Conservation (phyloP, 2,113 vertebrate genomes). For the Nerophis lumbriciformis region DNA sequence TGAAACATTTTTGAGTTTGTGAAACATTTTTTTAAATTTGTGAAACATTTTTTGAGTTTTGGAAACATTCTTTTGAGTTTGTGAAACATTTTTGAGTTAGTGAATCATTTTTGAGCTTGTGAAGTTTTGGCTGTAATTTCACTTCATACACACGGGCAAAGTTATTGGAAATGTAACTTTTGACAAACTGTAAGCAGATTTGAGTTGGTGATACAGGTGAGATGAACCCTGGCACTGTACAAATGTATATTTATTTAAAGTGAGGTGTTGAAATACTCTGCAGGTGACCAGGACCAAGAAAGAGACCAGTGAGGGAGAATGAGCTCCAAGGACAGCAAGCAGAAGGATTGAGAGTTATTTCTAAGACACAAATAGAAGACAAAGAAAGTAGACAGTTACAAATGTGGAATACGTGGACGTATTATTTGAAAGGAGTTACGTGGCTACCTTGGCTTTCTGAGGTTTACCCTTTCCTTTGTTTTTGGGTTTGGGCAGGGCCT, state of each 20-base stretch:
- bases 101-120: no score
- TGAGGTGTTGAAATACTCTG: not conserved
- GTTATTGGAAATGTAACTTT: no score
- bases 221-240: not conserved
- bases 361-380: not conserved
- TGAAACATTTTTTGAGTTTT: no score
- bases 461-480: conserved; percentile 63
- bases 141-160: no score
- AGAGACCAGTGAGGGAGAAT: not conserved
- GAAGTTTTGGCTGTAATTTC: conserved; percentile 25
- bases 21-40: no score
- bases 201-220: not conserved
- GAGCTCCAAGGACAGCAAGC: not conserved
- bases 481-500: conserved; percentile 65
- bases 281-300: not conserved
- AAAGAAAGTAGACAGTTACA: not conserved
- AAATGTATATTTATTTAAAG: not conserved
- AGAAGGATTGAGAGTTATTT: not conserved
- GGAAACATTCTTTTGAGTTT: no score
- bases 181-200: conserved; percentile 17
- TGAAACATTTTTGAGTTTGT: no score
- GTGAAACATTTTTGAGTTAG: no score
- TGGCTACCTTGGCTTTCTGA: conserved; percentile 54
- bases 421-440: not conserved
- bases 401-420: conserved; percentile 3